phyloP scores from a whole-genome alignment of 2,888 invertebrate species.

The Agriopis marginaria region DNA sequence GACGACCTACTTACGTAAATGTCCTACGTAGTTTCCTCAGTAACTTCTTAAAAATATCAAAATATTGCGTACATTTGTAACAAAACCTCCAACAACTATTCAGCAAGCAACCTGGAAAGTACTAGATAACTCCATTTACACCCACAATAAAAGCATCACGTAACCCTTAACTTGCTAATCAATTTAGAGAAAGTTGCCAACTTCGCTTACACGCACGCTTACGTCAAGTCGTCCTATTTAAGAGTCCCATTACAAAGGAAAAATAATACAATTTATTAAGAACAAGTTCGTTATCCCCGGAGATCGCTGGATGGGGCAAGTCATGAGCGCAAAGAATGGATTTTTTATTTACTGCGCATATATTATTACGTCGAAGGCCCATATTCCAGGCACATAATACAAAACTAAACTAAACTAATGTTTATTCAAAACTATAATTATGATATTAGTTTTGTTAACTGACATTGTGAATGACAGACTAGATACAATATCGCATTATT shows the following conservation, averaged over 20 bases:
- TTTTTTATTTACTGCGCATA: too few species aligned
- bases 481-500: too few species aligned
- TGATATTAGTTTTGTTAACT: too few species aligned
- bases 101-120: slow-evolving; percentile 6
- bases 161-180: slow-evolving; percentile 29
- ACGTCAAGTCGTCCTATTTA: slow-evolving; percentile 38
- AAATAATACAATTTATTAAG: slow-evolving; percentile 60
- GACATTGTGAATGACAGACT: too few species aligned
- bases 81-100: slow-evolving; percentile 3
- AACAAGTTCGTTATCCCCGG: slow-evolving; percentile 51
- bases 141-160: slow-evolving; percentile 24
- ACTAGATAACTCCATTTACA: slow-evolving; percentile 19
- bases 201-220: slow-evolving; percentile 29
- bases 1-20: too few species aligned
- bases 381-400: too few species aligned
- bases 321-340: neutral
- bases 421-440: too few species aligned
- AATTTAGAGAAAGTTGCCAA: slow-evolving; percentile 19
- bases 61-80: too few species aligned
- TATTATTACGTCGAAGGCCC: too few species aligned
- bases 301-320: slow-evolving; percentile 41
- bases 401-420: too few species aligned
- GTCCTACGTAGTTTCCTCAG: too few species aligned
- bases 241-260: slow-evolving; percentile 54
- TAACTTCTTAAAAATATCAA: too few species aligned